phyloP scores from a whole-genome alignment of 2,113 vertebrate species.

The Ardeotis arabs region DNA sequence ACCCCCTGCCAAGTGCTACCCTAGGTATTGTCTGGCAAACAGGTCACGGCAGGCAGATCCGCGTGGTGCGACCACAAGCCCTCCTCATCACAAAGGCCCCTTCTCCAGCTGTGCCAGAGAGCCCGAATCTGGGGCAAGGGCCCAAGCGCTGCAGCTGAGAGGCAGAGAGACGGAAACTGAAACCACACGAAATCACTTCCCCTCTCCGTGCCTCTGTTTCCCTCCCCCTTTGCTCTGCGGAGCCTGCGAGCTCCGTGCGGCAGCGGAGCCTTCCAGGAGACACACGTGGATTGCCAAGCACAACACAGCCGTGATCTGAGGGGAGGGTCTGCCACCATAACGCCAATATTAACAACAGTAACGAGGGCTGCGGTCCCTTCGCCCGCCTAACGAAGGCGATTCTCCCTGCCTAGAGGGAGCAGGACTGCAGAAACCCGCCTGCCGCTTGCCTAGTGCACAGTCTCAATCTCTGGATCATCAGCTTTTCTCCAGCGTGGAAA shows the following conservation, averaged over 20 bases:
- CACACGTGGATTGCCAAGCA: not conserved
- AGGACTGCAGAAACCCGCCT: not conserved
- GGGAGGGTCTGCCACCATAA: not conserved
- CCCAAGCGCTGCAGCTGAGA: not conserved
- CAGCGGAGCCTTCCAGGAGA: not conserved
- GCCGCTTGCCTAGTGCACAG: not conserved
- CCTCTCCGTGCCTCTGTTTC: not conserved
- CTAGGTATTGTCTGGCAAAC: not conserved
- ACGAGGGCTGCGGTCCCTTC: not conserved
- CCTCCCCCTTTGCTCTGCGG: not conserved
- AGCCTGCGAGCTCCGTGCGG: not conserved
- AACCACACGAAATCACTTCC: not conserved
- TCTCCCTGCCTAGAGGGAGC: not conserved
- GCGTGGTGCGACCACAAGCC: fast-evolving
- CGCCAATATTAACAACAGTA: not conserved
- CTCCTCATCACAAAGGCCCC: not conserved
- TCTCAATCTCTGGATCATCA: not conserved
- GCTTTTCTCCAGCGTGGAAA: not conserved
- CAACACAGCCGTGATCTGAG: not conserved
- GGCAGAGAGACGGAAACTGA: not conserved
- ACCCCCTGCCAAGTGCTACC: not conserved
- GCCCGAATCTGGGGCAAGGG: not conserved
- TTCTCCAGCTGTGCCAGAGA: not conserved
- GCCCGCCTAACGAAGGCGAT: not conserved
- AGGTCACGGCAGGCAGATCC: not conserved